Conservation (phyloP, 2,113 vertebrate species). For the Trogon surrucura region DNA sequence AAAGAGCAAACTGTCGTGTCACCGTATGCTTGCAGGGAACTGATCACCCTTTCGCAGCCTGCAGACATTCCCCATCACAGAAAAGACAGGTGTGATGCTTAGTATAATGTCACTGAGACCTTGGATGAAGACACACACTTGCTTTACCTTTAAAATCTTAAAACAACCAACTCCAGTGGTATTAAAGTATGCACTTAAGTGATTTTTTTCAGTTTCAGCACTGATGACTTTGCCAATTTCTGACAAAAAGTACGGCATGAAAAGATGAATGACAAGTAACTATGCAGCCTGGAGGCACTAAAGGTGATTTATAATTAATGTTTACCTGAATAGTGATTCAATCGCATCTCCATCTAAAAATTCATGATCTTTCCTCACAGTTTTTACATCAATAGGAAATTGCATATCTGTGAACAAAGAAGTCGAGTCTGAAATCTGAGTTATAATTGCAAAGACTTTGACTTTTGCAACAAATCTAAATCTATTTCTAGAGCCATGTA, state of each 20-base stretch:
- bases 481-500: not conserved
- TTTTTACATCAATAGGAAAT: slow-evolving; percentile 79
- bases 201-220: not conserved
- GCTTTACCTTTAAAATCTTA: not conserved
- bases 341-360: slow-evolving; percentile 81
- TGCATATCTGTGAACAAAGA: slow-evolving; percentile 73
- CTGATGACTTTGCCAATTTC: not conserved
- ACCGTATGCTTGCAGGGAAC: not conserved
- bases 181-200: not conserved
- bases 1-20: not conserved
- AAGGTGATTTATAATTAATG: not conserved
- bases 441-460: not conserved
- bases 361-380: slow-evolving; percentile 80
- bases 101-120: not conserved
- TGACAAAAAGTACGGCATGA: not conserved
- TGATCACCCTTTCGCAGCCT: not conserved
- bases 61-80: not conserved
- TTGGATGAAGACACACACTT: not conserved
- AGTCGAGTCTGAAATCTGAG: not conserved
- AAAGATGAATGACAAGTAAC: not conserved
- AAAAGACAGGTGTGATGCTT: not conserved
- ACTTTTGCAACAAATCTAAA: not conserved
- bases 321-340: slow-evolving; percentile 83
- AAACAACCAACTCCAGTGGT: not conserved
- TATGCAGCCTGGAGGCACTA: not conserved